phyloP scores from a whole-genome alignment of 2,113 vertebrate species.

The Felis catus region DNA sequence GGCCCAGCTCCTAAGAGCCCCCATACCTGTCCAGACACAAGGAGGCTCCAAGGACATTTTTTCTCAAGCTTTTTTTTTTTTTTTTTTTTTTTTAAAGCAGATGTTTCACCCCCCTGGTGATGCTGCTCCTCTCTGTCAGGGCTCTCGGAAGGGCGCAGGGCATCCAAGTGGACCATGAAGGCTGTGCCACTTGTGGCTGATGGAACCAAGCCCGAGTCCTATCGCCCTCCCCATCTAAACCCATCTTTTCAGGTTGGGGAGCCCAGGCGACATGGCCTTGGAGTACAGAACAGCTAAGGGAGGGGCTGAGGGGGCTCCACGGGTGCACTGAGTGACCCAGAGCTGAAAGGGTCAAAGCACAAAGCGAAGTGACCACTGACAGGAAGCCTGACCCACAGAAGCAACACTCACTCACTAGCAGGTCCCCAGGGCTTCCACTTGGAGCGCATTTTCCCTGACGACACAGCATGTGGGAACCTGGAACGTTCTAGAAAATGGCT shows the following conservation, averaged over 20 bases:
- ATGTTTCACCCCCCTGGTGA: not conserved
- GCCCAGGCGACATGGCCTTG: too few relatives aligned
- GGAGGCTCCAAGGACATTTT: not conserved
- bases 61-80: not conserved
- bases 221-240: too few relatives aligned
- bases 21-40: not conserved
- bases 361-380: not conserved
- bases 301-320: not conserved
- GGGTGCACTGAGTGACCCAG: not conserved
- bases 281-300: not conserved
- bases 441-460: not conserved
- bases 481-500: slow-evolving; percentile 38
- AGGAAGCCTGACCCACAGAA: not conserved
- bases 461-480: not conserved
- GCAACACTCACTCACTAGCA: not conserved
- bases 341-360: not conserved
- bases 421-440: not conserved
- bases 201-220: not conserved
- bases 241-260: not conserved
- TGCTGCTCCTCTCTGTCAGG: not conserved
- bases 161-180: not conserved
- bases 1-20: not conserved
- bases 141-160: not conserved
- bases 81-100: not conserved
- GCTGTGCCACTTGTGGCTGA: not conserved